Conservation (phyloP, 2,113 vertebrate genomes). For the Plecturocebus donacophilus region DNA sequence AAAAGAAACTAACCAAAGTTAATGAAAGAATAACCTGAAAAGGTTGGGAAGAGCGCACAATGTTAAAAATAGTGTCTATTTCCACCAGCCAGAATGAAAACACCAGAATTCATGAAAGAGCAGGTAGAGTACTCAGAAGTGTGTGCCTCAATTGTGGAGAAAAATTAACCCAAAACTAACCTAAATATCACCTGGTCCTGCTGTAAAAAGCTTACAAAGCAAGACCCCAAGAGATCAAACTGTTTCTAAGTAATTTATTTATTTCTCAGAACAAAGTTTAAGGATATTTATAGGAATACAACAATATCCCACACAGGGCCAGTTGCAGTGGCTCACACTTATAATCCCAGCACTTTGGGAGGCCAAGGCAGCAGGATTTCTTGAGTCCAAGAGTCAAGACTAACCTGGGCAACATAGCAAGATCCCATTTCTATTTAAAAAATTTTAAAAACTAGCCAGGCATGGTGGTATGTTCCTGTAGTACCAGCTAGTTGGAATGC, state of each 20-base stretch:
- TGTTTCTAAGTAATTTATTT: not conserved
- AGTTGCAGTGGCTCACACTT: too few species aligned
- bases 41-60: not conserved
- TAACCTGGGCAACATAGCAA: too few species aligned
- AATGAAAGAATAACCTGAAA: not conserved
- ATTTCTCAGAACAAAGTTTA: not conserved
- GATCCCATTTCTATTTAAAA: too few species aligned
- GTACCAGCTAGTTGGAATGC: too few species aligned
- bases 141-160: not conserved
- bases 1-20: not conserved
- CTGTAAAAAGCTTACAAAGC: not conserved
- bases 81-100: not conserved
- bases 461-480: too few species aligned
- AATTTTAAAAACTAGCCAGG: too few species aligned
- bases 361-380: too few species aligned
- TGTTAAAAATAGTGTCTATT: not conserved
- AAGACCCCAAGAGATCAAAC: not conserved
- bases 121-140: not conserved
- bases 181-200: not conserved
- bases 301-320: not conserved
- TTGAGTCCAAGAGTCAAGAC: too few species aligned
- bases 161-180: not conserved
- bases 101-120: not conserved
- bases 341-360: too few species aligned
- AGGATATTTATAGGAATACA: not conserved